phyloP scores from a whole-genome alignment of 2,797 vertebrate genomes.

The Leptatherina wallacei region DNA sequence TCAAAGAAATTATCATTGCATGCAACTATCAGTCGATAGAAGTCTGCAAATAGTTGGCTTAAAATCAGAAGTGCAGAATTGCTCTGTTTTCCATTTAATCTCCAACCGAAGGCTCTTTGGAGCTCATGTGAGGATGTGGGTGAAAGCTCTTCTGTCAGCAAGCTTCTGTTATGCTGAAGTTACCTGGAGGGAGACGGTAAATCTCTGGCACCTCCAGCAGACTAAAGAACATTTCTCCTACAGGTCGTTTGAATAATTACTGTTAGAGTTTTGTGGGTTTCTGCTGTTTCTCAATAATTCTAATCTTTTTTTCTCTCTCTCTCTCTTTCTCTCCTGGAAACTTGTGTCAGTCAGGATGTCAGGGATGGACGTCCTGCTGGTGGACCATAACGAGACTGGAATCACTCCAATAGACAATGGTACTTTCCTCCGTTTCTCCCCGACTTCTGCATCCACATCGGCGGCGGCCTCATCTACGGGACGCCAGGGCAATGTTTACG shows the following conservation, averaged over 20 bases:
- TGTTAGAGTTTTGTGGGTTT: slow-evolving; percentile 10
- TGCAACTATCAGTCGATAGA: slow-evolving; percentile 5
- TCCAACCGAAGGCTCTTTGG: slow-evolving; percentile 18
- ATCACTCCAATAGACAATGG: slow-evolving; percentile 81
- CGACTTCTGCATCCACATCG: slow-evolving; percentile 89
- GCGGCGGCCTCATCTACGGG: slow-evolving; percentile 82
- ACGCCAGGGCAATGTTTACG: slow-evolving; percentile 86
- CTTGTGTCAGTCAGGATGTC: slow-evolving; percentile 82
- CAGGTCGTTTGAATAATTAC: slow-evolving; percentile 30
- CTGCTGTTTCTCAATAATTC: slow-evolving; percentile 16
- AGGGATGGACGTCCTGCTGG: slow-evolving; percentile 80
- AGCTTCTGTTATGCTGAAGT: slow-evolving; percentile 24
- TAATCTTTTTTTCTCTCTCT: slow-evolving; percentile 15
- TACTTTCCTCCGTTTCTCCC: slow-evolving; percentile 89
- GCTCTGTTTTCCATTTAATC: slow-evolving; percentile 21
- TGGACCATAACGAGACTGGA: slow-evolving; percentile 77
- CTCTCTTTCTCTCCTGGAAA: neutral
- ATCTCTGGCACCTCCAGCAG: slow-evolving; percentile 28
- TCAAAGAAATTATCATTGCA: slow-evolving; percentile 1
- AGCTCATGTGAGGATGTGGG: slow-evolving; percentile 19
- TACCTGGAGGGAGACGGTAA: slow-evolving; percentile 23
- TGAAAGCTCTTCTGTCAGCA: slow-evolving; percentile 42
- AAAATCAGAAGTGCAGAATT: slow-evolving; percentile 10
- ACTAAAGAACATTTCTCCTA: slow-evolving; percentile 22
- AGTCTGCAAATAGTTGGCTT: slow-evolving; percentile 2